phyloP scores from a whole-genome alignment of 2,113 vertebrate species.

The Taurulus bubalis region DNA sequence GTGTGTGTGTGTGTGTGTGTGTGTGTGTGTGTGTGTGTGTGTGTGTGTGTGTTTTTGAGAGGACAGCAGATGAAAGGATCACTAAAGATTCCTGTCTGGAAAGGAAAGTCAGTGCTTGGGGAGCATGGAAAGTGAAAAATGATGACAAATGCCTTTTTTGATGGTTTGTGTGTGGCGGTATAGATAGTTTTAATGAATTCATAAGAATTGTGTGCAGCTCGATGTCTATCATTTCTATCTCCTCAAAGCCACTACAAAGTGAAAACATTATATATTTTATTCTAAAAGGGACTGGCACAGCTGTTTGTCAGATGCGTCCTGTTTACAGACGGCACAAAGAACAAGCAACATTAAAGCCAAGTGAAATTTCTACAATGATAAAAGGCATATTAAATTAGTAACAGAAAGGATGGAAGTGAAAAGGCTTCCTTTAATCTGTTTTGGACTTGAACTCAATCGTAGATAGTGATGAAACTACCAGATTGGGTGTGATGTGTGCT shows the following conservation, averaged over 20 bases:
- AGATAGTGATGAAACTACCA: conserved; percentile 1
- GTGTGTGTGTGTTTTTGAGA: conserved; percentile 30
- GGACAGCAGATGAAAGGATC: conserved; percentile 55
- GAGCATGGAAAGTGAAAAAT: neutral
- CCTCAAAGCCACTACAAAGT: neutral
- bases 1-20: conserved; percentile 18
- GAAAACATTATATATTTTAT: neutral
- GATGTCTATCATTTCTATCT: neutral
- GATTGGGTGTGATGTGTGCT: neutral
- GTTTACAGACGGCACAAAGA: conserved; percentile 17
- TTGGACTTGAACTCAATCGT: conserved; percentile 1
- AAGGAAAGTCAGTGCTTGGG: conserved; percentile 4
- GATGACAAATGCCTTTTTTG: conserved; percentile 36
- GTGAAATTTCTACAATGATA: conserved; percentile 15
- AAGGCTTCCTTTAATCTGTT: neutral
- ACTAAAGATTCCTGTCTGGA: conserved; percentile 19
- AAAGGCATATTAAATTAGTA: conserved; percentile 47
- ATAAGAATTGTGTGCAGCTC: conserved; percentile 9
- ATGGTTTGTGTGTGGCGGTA: conserved; percentile 25
- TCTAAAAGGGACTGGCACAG: conserved; percentile 8
- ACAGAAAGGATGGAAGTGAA: conserved; percentile 29
- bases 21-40: conserved; percentile 2
- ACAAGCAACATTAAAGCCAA: conserved; percentile 26
- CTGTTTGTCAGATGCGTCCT: conserved; percentile 37
- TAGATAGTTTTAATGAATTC: conserved; percentile 45